A percentile compares a stretch with the other conserved stretches of the same genome.
Conservation (phyloP, 2,797 vertebrate genomes). For the Megalops cyprinoides region DNA sequence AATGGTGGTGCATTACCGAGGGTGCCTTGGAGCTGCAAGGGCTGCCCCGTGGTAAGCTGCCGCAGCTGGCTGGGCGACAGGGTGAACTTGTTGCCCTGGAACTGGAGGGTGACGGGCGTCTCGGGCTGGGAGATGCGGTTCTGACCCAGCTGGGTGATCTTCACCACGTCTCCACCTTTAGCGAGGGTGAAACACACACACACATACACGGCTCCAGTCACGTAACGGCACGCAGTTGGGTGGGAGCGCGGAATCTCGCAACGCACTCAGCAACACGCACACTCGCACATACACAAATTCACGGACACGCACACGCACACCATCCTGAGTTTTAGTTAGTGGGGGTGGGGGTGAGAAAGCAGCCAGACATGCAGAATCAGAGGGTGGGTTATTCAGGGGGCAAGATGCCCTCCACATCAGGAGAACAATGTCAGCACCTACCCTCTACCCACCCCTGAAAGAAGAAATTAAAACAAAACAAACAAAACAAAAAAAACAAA, state of each 20-base stretch:
- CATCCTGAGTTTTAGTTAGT: slow-evolving; percentile 67
- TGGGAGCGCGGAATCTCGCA: background rate
- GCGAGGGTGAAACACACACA: slow-evolving; percentile 24
- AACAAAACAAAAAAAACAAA: slow-evolving; percentile 42
- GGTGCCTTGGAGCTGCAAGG: slow-evolving; percentile 96
- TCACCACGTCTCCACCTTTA: slow-evolving; percentile 88
- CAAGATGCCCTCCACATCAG: slow-evolving; percentile 52
- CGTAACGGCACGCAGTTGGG: background rate
- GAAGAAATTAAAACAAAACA: slow-evolving; percentile 25
- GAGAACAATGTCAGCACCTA: slow-evolving; percentile 54
- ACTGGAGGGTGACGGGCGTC: slow-evolving; percentile 94
- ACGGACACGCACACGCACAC: background rate
- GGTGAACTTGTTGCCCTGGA: slow-evolving; percentile 98
- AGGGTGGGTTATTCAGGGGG: slow-evolving; percentile 73
- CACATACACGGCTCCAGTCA: background rate
- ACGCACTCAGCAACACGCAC: background rate
- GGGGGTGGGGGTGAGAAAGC: slow-evolving; percentile 67
- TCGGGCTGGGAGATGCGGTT: slow-evolving; percentile 85
- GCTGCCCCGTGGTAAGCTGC: slow-evolving; percentile 95
- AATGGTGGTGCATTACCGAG: slow-evolving; percentile 66
- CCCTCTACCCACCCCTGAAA: slow-evolving; percentile 48
- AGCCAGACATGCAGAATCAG: slow-evolving; percentile 78
- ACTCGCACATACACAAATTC: background rate
- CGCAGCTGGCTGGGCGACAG: slow-evolving; percentile 94
- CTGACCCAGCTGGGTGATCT: slow-evolving; percentile 86